Evolutionary conservation across 2,888 invertebrate genomes (phyloP).

Genomic region (Nephrotoma flavescens): DNA sequence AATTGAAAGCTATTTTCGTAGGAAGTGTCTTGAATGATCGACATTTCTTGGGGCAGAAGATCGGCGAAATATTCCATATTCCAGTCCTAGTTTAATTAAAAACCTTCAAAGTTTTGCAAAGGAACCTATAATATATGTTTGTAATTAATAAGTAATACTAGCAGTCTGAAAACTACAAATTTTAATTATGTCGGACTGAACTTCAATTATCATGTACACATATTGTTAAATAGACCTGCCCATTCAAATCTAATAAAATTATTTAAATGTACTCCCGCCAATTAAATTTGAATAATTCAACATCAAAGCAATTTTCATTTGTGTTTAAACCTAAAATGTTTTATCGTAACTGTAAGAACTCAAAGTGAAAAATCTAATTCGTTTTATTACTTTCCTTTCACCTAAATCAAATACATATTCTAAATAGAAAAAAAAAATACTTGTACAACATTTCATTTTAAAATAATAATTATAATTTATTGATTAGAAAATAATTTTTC

Average conservation of each 20-base stretch:
- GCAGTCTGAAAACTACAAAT: too few species aligned
- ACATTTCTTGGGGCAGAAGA: too few species aligned
- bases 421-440: neutral
- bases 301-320: neutral
- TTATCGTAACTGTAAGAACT: neutral
- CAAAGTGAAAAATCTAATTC: neutral
- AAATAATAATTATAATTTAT: neutral
- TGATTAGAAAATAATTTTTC: neutral
- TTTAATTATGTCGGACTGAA: too few species aligned
- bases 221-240: neutral
- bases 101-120: too few species aligned
- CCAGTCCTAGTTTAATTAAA: too few species aligned
- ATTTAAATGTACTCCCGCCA: neutral
- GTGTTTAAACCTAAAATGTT: neutral
- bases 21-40: too few species aligned
- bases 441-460: neutral
- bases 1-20: too few species aligned
- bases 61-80: too few species aligned
- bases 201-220: too few species aligned
- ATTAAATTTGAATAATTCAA: neutral
- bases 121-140: too few species aligned
- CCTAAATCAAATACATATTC: neutral
- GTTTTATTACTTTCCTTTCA: neutral
- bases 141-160: too few species aligned
- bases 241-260: neutral